A percentile compares a stretch with the other conserved stretches of the same genome.
phyloP scores from a whole-genome alignment of 2,113 vertebrate species.

The Dicaeum eximium region DNA sequence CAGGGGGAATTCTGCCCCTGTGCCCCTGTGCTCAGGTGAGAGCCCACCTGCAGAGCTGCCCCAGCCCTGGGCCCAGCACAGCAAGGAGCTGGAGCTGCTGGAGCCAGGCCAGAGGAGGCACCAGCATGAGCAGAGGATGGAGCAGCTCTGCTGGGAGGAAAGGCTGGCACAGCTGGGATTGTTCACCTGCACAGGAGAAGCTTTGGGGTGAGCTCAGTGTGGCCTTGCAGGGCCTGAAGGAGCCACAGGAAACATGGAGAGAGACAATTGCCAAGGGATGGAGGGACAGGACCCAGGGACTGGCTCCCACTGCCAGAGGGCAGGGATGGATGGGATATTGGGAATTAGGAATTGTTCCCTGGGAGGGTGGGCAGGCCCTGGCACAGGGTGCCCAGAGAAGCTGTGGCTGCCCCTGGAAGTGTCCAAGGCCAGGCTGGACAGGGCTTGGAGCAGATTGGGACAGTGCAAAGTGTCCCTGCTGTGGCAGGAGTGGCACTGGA shows the following conservation, averaged over 20 bases:
- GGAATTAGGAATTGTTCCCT: not conserved
- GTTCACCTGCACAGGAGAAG: not conserved
- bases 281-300: not conserved
- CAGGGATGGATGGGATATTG: not conserved
- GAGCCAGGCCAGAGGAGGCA: not conserved
- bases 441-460: not conserved
- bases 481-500: accelerated
- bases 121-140: not conserved
- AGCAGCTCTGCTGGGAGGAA: not conserved
- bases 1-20: not conserved
- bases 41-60: not conserved
- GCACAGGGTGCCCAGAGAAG: not conserved
- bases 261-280: not conserved
- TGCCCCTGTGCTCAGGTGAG: not conserved
- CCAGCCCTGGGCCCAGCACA: not conserved
- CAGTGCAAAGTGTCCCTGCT: not conserved
- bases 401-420: not conserved
- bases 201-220: not conserved
- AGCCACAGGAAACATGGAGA: not conserved
- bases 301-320: no score
- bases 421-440: not conserved
- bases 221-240: not conserved
- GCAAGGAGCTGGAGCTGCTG: not conserved
- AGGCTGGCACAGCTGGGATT: not conserved
- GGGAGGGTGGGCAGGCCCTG: not conserved